Percentiles rank a stretch among this genome's conserved stretches.
phyloP scores from a whole-genome alignment of 2,888 invertebrate genomes.

The Temnothorax unifasciatus region DNA sequence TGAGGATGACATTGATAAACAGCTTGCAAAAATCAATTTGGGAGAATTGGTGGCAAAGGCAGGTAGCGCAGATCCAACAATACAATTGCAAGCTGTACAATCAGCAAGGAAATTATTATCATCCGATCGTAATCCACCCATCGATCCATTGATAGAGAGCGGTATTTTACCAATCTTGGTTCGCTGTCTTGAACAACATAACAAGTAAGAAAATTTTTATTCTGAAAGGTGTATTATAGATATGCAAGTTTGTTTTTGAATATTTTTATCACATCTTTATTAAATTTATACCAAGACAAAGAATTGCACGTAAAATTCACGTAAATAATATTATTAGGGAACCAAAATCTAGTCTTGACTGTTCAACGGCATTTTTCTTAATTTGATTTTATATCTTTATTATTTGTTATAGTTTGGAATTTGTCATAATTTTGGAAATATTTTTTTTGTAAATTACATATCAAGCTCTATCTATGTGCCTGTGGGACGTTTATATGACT shows the following conservation, averaged over 20 bases:
- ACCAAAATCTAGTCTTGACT: too few relatives aligned
- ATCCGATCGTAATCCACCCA: constrained; percentile 99
- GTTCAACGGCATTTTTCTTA: too few relatives aligned
- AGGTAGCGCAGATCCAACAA: constrained; percentile 92
- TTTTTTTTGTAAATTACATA: background rate
- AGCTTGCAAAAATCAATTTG: constrained; percentile 91
- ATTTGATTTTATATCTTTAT: too few relatives aligned
- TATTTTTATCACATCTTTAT: background rate
- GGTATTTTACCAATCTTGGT: constrained; percentile 98
- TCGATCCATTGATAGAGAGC: constrained; percentile 97
- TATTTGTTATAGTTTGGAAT: background rate
- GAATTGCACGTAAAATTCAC: too few relatives aligned
- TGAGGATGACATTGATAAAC: constrained; percentile 92
- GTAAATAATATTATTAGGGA: too few relatives aligned
- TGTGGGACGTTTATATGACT: background rate
- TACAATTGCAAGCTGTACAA: constrained; percentile 97
- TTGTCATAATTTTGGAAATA: background rate
- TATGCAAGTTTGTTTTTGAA: background rate
- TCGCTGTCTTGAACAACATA: constrained; percentile 94
- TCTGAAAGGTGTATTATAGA: background rate
- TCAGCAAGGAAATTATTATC: constrained; percentile 98
- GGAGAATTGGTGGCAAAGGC: constrained; percentile 95
- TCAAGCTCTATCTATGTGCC: background rate
- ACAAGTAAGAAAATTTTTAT: constrained; percentile 87
- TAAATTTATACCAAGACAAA: too few relatives aligned